Evolutionary conservation across 2,888 invertebrate species (phyloP), one percentile per base, ranked within the genome.

Genomic region (Cataglyphis albicans): DNA sequence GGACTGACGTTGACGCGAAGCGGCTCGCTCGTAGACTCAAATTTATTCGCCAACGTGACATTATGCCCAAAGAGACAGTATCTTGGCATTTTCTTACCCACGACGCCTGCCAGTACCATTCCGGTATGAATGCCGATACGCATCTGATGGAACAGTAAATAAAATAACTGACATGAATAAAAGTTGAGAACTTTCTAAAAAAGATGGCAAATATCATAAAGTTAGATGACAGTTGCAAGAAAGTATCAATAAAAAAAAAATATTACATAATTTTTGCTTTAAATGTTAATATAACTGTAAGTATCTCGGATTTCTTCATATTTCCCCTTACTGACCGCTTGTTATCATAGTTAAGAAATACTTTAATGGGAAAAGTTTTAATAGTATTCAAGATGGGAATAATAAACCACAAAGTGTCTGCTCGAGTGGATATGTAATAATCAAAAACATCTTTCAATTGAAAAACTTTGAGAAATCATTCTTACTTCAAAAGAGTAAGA

Each of bases 51-150:
- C 81, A 99, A 96, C 1, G 98, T 98, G 21, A 98, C 98, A 93
- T 99, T 98, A 94, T 99, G 98, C 0, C 99, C 99, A 92, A 99
- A 99, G 84, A 99, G 96, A 94, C 99, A 99, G 93, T 99, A 99
- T 90, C 99, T 96, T 35, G 98, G 97, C 98, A 98, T 98, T 91
- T 98, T 98, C 75, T 98, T 97, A 0, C 99, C 99, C 5, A 99
- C 99, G 0, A 99, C 98, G 0, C 99, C 99, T 1, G 99, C 98
- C 63, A 99, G 95, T 0, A 99, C 99, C 0, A 98, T 97, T 0
- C 99, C 99, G 0, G 98, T 98, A 92, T 99, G 99, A 9, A 99
- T 96, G 0, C 99, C 99, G 90, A 99, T 99, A 70, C 99, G 96
- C 99, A 99, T 99, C 98, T 98, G 95, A 73, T 91, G 93, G 86